phyloP scores from a whole-genome alignment of 2,888 invertebrate genomes.

The Hypsopygia costalis region DNA sequence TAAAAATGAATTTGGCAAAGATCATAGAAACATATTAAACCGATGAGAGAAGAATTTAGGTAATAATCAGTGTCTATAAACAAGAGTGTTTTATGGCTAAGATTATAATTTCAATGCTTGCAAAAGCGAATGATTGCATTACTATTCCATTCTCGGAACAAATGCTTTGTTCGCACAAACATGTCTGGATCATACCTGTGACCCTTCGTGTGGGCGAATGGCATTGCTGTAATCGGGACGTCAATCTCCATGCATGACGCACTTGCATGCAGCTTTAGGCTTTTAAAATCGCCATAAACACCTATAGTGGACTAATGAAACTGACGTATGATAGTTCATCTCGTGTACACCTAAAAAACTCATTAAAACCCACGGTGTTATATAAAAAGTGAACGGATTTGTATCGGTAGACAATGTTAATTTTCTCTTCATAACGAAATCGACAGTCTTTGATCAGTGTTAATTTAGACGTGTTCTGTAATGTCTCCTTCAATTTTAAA shows the following conservation, averaged over 20 bases:
- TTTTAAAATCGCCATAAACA: conserved; percentile 2
- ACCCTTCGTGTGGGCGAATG: conserved; percentile 3
- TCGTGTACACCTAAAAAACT: no score
- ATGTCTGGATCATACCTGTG: background rate
- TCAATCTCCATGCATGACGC: conserved; percentile 1
- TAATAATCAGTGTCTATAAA: background rate
- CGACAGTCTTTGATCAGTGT: no score
- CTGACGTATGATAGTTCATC: background rate
- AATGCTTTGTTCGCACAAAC: background rate
- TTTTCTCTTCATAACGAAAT: no score
- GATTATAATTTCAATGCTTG: background rate
- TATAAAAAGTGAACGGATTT: no score
- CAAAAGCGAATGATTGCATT: background rate
- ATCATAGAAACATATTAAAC: background rate
- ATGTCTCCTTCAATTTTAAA: no score
- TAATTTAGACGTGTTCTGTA: no score
- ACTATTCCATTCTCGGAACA: background rate
- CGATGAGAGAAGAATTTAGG: background rate
- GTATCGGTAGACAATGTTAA: no score
- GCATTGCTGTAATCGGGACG: conserved; percentile 1
- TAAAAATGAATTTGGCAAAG: background rate
- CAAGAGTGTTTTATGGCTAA: no score
- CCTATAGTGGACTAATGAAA: background rate
- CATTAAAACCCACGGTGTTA: no score
- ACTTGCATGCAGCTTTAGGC: conserved; percentile 1